Percentiles rank a stretch among this genome's conserved stretches.
phyloP scores from a whole-genome alignment of 2,797 vertebrate species.

The Microcaecilia unicolor region DNA sequence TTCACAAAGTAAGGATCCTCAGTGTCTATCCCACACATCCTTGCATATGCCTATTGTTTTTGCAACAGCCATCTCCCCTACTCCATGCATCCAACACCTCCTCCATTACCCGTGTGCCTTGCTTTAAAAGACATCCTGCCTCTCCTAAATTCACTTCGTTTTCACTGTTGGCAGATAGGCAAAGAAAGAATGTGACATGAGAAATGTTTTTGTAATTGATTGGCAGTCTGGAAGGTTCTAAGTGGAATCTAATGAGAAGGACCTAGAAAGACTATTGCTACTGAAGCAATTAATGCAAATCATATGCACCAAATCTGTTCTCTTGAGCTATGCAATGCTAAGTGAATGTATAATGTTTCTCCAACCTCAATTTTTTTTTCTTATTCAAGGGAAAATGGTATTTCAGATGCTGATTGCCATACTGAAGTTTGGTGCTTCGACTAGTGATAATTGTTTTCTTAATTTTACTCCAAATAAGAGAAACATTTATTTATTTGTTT shows the following conservation, averaged over 20 bases:
- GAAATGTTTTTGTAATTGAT: slow-evolving; percentile 66
- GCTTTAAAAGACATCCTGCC: no score
- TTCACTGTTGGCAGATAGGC: slow-evolving; percentile 56
- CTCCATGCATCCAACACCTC: no score
- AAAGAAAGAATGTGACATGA: slow-evolving; percentile 66
- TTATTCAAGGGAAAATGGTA: slow-evolving; percentile 47
- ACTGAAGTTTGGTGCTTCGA: slow-evolving; percentile 50
- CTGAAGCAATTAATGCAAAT: slow-evolving; percentile 63
- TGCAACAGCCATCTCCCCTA: no score
- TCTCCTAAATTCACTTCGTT: slow-evolving; percentile 64
- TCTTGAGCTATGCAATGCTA: slow-evolving; percentile 63
- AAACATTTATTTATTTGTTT: no score
- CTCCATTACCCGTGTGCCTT: no score
- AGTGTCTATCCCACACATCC: no score
- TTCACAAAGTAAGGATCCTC: no score
- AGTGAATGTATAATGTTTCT: slow-evolving; percentile 56
- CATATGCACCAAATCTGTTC: slow-evolving; percentile 46
- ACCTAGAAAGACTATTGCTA: slow-evolving; percentile 39
- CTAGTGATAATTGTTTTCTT: slow-evolving; percentile 26
- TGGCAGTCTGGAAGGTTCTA: slow-evolving; percentile 62
- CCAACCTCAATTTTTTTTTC: slow-evolving; percentile 50
- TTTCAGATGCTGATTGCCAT: slow-evolving; percentile 56
- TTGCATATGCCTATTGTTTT: no score
- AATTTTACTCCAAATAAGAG: slow-evolving; percentile 53
- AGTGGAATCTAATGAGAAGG: slow-evolving; percentile 54